Base-by-base conservation (phyloP, 2,113 vertebrate genomes). In the Capricornis sumatraensis region DNA sequence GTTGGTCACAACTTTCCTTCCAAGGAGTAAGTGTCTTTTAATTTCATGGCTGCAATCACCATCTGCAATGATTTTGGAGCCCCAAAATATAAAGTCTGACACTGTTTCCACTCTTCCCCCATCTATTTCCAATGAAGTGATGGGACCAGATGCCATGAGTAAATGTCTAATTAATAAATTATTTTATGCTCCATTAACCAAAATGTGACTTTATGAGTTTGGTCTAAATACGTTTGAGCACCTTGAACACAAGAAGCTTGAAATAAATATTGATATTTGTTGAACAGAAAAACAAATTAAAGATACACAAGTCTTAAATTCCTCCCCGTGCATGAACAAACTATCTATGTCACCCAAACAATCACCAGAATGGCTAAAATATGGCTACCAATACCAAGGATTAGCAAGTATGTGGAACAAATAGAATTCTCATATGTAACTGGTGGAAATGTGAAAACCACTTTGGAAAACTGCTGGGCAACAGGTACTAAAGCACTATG, bases 241-340 rank as follows among this genome's bases (percentile, higher is more conserved):
- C 6, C 30, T 12, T 95, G 27, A 94, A 89, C 14, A 85, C 1
- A 83, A 83, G 67, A 55, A 84, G 16, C 17, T 90, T 36, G 17
- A 95, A 96, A 89, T n/a, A 87, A 87, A 40, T 90, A 87, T 83
- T 74, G 67, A 47, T 33, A 79, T 76, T 83, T 90, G 30, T 86
- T 55, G 57, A 95, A 45, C 17, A 90, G 4, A 83, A 90, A 95
- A 95, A 62, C 52, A 95, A 91, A 62, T n/a, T 78, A 62, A 79
- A 86, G 3, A 81, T 50, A 79, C 5, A 62, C 12, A 85, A 90
- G 27, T 87, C 50, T 90, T 84, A 10, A 89, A 27, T 89, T 92
- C 10, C 17, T 90, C 27, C 33, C 47, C 40, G 14, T 81, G 33
- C 33, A n/a, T 89, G 57, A 94, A 86, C 16, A 5, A 74, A 74